Conservation (phyloP, 2,888 invertebrate genomes). For the Allacma fusca region DNA sequence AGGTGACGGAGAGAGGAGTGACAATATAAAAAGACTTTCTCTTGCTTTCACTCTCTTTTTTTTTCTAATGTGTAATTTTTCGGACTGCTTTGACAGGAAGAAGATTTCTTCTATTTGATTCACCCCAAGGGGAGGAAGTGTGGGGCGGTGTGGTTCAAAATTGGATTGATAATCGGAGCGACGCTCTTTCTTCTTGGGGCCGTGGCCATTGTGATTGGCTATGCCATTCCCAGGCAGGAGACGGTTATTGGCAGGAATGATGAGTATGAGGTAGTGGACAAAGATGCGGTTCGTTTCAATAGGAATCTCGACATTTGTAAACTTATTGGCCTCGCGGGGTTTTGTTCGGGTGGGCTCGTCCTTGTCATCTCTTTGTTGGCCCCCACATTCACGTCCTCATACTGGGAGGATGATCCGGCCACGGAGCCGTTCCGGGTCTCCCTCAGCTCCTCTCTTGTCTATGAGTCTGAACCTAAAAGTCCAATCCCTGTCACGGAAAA, state of each 20-base stretch:
- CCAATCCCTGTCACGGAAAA: constrained; percentile 61
- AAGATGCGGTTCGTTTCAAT: constrained; percentile 65
- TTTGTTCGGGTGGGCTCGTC: constrained; percentile 67
- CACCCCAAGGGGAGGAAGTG: constrained; percentile 62
- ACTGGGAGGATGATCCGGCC: constrained; percentile 64
- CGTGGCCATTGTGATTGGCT: constrained; percentile 66
- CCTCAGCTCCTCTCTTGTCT: constrained; percentile 34
- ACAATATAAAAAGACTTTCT: background rate
- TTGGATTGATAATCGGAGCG: constrained; percentile 66
- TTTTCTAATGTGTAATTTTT: background rate
- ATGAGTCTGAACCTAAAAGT: constrained; percentile 52
- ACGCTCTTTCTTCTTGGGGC: constrained; percentile 66
- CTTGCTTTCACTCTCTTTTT: background rate
- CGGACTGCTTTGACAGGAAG: constrained; percentile 50
- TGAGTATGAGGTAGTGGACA: constrained; percentile 64
- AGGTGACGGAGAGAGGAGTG: background rate
- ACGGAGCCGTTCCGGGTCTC: constrained; percentile 57
- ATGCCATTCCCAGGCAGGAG: constrained; percentile 65
- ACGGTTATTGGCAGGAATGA: constrained; percentile 64
- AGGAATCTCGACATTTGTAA: constrained; percentile 66
- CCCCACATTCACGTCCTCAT: constrained; percentile 65
- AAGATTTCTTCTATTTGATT: constrained; percentile 64
- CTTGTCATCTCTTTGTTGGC: constrained; percentile 66
- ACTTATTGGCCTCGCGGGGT: constrained; percentile 66
- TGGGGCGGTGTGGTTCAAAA: constrained; percentile 65